Evolutionary conservation across 2,113 vertebrate genomes (phyloP), one percentile per base, ranked within the genome.

Genomic region (Daubentonia madagascariensis): DNA sequence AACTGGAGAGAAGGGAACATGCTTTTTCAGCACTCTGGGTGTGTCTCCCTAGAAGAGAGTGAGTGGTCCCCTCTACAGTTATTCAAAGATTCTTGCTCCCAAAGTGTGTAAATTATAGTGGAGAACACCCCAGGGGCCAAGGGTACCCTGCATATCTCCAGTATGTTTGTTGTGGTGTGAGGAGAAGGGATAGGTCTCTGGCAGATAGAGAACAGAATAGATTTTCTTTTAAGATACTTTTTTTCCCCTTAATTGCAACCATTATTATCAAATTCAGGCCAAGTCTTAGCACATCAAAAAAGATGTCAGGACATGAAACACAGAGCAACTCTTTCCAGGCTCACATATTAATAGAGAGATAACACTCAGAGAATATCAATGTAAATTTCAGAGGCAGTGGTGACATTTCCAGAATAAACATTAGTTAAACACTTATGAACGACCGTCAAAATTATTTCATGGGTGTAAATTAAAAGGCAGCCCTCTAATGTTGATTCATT

Each of bases 391-490:
- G 87, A 92, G 96, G 68, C 80, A 52, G 35, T 52, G 92, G 65
- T 96, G 98, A 98, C 96, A 96, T 95, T 97, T 98, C 75, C 75
- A 97, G 95, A 94, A 94, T 97, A 95, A 96, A 97, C 94, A 85
- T 90, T 94, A 92, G 91, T 91, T 95, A 97, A 97, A 96, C 93
- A 96, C 96, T 96, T 85, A 92, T 4, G 92, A 97, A 78, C 7
- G 35, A 90, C 95, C 50, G 16, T 97, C 96, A 94, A 40, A 94
- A 97, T 98, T 96, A 97, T 97, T 96, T 98, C 95, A 94, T 1
- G 95, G 97, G 97, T 96, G 96, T 95, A 90, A 98, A 97, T 97
- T 89, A 96, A 97, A 96, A 97, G 89, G 72, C 92, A 14, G 87
- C 17, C 35, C 94, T 50, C 25, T 61, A 48, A 63, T 90, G 59